phyloP scores from a whole-genome alignment of 1,140 invertebrate species.

The Drosophila bipectinata region DNA sequence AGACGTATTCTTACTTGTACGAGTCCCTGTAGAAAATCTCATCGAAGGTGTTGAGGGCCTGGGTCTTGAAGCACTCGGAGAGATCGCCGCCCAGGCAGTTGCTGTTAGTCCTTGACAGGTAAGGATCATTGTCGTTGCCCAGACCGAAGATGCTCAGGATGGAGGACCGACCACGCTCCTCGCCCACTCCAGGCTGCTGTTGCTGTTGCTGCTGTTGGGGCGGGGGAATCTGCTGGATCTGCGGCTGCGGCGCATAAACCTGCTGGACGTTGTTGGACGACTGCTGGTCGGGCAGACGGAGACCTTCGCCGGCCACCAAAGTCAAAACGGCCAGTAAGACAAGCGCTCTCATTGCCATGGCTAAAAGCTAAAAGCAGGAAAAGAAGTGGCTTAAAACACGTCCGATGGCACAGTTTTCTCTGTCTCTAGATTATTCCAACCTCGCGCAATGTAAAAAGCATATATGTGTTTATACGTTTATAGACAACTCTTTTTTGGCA shows the following conservation, averaged over 20 bases:
- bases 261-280: conserved; percentile 77
- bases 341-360: conserved; percentile 65
- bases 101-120: conserved; percentile 88
- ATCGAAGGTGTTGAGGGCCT: conserved; percentile 89
- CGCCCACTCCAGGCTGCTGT: conserved; percentile 52
- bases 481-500: conserved; percentile 59
- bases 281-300: conserved; percentile 86
- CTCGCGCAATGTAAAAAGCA: conserved; percentile 20
- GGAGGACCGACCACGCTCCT: conserved; percentile 82
- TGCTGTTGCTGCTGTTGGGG: conserved; percentile 52
- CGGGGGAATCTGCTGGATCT: conserved; percentile 42
- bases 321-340: conserved; percentile 53
- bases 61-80: conserved; percentile 92
- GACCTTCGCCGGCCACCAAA: conserved; percentile 85
- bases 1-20: conserved; percentile 84
- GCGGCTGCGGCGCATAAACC: conserved; percentile 69
- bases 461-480: not conserved
- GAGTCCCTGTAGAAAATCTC: conserved; percentile 89
- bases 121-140: conserved; percentile 89
- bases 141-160: conserved; percentile 90
- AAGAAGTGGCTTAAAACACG: conserved; percentile 39
- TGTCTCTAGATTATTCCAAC: conserved; percentile 45
- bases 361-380: conserved; percentile 42
- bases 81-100: conserved; percentile 90
- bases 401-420: conserved; percentile 32